phyloP scores from a whole-genome alignment of 2,113 vertebrate genomes.

The Tenebrosternarchus preto region DNA sequence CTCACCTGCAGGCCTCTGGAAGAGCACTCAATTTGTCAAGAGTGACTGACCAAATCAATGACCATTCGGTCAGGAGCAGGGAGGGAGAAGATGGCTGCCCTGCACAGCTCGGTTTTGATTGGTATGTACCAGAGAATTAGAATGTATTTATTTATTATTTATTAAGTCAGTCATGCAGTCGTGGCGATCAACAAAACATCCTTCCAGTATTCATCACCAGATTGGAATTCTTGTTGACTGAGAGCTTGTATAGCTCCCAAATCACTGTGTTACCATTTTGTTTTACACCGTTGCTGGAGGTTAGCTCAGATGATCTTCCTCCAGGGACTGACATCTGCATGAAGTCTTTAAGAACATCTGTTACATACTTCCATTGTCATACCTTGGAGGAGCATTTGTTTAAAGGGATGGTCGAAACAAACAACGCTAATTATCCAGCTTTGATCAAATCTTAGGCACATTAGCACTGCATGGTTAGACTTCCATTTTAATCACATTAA shows the following conservation, averaged over 20 bases:
- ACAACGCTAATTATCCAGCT: not conserved
- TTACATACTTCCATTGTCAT: not conserved
- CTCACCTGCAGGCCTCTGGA: constrained; percentile 8
- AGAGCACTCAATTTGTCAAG: constrained; percentile 31
- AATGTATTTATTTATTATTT: too few species aligned
- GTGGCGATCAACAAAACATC: too few species aligned
- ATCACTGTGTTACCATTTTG: too few species aligned
- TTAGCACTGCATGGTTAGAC: not conserved
- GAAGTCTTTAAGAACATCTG: too few species aligned
- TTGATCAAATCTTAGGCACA: not conserved
- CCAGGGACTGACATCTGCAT: not conserved
- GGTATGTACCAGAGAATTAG: too few species aligned
- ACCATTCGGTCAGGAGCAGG: not conserved
- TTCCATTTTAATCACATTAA: not conserved
- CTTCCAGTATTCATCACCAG: too few species aligned
- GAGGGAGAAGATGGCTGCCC: not conserved
- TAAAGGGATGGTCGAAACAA: not conserved
- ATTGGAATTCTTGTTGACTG: too few species aligned
- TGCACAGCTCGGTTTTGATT: not conserved
- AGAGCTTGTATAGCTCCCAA: not conserved
- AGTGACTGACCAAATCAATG: constrained; percentile 24
- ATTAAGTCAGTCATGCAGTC: too few species aligned
- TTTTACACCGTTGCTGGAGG: not conserved
- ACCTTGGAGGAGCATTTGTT: not conserved
- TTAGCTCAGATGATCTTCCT: not conserved